Evolutionary conservation across 2,797 vertebrate species (phyloP).

Genomic region (Gouania willdenowi): DNA sequence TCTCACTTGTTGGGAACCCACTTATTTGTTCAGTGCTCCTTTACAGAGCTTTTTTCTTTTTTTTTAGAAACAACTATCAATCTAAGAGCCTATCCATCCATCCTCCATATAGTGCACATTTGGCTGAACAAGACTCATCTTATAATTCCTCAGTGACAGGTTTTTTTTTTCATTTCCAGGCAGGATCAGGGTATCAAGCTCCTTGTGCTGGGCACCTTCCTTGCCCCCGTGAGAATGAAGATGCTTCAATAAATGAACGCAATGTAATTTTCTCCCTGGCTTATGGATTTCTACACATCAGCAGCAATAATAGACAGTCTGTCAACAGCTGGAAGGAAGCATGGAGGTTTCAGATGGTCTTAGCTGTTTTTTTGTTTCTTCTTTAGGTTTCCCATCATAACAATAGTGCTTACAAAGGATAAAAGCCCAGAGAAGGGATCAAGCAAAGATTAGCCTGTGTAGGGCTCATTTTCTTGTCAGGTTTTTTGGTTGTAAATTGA

Average conservation of each 20-base stretch:
- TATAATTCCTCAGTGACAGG: constrained; percentile 31
- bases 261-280: constrained; percentile 48
- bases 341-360: constrained; percentile 22
- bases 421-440: constrained; percentile 39
- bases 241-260: constrained; percentile 56
- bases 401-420: constrained; percentile 42
- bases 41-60: no score
- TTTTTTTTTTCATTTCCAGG: constrained; percentile 50
- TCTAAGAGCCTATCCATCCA: no score
- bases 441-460: constrained; percentile 36
- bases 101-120: constrained; percentile 21
- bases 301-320: constrained; percentile 34
- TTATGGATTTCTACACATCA: constrained; percentile 18
- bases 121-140: constrained; percentile 27
- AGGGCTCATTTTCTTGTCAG: constrained; percentile 23
- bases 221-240: constrained; percentile 50
- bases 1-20: no score
- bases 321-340: constrained; percentile 51
- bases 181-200: constrained; percentile 30
- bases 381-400: constrained; percentile 43
- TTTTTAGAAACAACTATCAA: no score
- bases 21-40: no score
- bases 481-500: constrained; percentile 51
- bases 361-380: constrained; percentile 36
- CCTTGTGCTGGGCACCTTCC: constrained; percentile 25